These are phyloP conservation scores for Karalla daura DNA, from an alignment of 2,797 vertebrate species.

Conservation along the genomic window DNA sequence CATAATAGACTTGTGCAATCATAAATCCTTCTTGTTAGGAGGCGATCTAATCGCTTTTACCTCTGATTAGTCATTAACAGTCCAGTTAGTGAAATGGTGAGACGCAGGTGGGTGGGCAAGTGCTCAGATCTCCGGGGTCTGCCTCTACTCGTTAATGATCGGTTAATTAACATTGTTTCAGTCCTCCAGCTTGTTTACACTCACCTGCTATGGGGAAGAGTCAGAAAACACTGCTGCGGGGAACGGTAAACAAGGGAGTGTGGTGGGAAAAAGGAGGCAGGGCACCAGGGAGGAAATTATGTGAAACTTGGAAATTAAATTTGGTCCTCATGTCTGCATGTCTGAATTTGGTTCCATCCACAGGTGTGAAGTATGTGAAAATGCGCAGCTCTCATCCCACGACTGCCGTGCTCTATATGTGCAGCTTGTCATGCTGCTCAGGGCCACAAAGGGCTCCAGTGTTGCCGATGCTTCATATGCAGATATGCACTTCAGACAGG, in stretches of 20 bases:
- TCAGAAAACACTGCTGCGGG: constrained; percentile 72
- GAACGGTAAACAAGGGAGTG: constrained; percentile 66
- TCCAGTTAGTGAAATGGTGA: constrained; percentile 79
- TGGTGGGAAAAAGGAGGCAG: constrained; percentile 11
- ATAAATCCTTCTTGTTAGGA: constrained; percentile 82
- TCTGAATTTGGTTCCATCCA: neutral
- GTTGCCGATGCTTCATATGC: no score
- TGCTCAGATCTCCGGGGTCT: constrained; percentile 75
- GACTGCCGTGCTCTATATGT: no score
- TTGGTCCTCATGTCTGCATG: constrained; percentile 13
- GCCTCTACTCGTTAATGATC: constrained; percentile 75
- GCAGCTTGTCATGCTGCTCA: no score
- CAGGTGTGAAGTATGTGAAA: no score
- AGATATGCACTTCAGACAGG: no score
- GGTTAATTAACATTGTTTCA: constrained; percentile 81
- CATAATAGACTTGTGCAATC: constrained; percentile 61
- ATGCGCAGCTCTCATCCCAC: no score
- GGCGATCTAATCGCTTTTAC: constrained; percentile 72
- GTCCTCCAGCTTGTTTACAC: constrained; percentile 73
- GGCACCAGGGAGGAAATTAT: constrained; percentile 17
- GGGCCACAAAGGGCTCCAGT: no score
- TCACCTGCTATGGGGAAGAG: constrained; percentile 69
- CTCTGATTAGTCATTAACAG: constrained; percentile 83
- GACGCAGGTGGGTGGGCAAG: constrained; percentile 80
- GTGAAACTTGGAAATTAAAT: constrained; percentile 13